phyloP scores from a whole-genome alignment of 2,113 vertebrate species.

The Labeo catla region DNA sequence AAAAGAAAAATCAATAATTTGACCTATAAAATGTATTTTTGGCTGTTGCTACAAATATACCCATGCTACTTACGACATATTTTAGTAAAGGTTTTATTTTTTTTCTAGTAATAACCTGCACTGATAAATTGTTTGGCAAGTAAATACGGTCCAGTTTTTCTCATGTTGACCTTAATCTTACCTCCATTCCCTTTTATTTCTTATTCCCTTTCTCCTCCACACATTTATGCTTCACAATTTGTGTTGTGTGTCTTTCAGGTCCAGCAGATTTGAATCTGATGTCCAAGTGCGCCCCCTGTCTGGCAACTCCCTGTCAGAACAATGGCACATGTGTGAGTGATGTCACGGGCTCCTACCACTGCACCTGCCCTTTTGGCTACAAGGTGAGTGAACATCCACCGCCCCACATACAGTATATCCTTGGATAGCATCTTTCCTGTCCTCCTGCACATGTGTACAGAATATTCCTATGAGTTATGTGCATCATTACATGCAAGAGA shows the following conservation, averaged over 20 bases:
- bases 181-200: background rate
- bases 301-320: constrained; percentile 89
- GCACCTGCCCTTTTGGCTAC: constrained; percentile 90
- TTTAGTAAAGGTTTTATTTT: background rate
- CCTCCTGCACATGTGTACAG: background rate
- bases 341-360: constrained; percentile 82
- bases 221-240: background rate
- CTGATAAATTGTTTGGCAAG: background rate
- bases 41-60: too few species aligned
- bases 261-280: constrained; percentile 82
- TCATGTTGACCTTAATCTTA: background rate
- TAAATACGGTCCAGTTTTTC: background rate
- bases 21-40: too few species aligned
- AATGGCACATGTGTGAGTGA: constrained; percentile 90
- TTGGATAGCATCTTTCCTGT: background rate
- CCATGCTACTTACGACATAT: background rate
- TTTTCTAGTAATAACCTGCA: background rate
- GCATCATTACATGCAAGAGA: constrained; percentile 44
- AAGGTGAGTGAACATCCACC: constrained; percentile 79
- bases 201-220: background rate
- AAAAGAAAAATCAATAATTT: too few species aligned
- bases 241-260: constrained; percentile 71
- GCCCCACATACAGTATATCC: background rate
- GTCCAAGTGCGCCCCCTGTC: constrained; percentile 93
- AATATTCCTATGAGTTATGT: constrained; percentile 40